Conservation (phyloP, 2,888 invertebrate genomes). For the Tachystola acroxantha region DNA sequence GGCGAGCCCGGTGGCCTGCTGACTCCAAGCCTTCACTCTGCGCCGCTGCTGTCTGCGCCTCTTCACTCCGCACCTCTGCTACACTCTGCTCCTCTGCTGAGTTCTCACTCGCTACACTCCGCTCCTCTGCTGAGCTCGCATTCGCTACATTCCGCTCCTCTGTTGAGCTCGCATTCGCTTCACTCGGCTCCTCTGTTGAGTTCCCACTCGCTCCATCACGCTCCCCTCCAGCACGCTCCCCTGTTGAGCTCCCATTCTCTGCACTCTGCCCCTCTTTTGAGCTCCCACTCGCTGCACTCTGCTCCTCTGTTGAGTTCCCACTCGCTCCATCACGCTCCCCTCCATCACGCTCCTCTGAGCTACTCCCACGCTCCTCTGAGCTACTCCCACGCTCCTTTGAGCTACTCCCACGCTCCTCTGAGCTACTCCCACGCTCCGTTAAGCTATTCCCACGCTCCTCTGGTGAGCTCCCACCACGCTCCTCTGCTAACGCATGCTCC, state of each 20-base stretch:
- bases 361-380: slow-evolving; percentile 8
- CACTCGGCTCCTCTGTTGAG: slow-evolving; percentile 13
- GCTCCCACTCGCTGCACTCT: slow-evolving; percentile 10
- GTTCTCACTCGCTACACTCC: slow-evolving; percentile 11
- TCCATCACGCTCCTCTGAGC: slow-evolving; percentile 6
- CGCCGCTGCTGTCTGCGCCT: slow-evolving; percentile 13
- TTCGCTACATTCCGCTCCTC: slow-evolving; percentile 16
- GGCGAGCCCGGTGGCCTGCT: slow-evolving; percentile 38
- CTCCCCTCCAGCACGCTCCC: slow-evolving; percentile 9
- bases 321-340: slow-evolving; percentile 11
- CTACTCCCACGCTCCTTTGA: slow-evolving; percentile 9
- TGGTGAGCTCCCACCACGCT: slow-evolving; percentile 8
- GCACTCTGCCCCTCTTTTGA: slow-evolving; percentile 13
- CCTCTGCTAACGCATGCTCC: slow-evolving; percentile 9
- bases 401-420: slow-evolving; percentile 9
- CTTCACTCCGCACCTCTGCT: slow-evolving; percentile 13
- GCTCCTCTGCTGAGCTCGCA: slow-evolving; percentile 14
- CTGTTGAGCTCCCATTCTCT: slow-evolving; percentile 14
- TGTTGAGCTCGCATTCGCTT: slow-evolving; percentile 14
- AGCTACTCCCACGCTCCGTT: slow-evolving; percentile 23
- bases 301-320: slow-evolving; percentile 13
- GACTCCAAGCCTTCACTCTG: slow-evolving; percentile 20
- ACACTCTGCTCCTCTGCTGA: slow-evolving; percentile 11
- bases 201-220: slow-evolving; percentile 10
- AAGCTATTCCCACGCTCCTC: slow-evolving; percentile 2